These are phyloP conservation scores for Rhagologus leucostigma DNA, from an alignment of 2,113 vertebrate species.

Conservation along the genomic window DNA sequence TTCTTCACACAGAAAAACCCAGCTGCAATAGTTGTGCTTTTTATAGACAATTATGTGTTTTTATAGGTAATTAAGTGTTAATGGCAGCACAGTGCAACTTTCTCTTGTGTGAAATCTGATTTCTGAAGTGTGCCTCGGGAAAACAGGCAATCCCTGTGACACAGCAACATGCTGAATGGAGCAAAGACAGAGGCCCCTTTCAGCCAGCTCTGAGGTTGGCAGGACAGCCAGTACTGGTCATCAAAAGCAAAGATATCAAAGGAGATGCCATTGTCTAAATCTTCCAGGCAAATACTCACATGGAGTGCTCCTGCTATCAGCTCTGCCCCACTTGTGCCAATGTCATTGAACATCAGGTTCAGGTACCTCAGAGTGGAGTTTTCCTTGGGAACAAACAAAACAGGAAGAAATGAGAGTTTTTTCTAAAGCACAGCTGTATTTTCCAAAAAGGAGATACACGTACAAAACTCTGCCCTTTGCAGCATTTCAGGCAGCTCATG, in stretches of 20 bases:
- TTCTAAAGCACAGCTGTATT: background rate
- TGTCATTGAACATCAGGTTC: slow-evolving; percentile 87
- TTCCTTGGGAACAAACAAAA: slow-evolving; percentile 62
- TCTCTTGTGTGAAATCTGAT: slow-evolving; percentile 6
- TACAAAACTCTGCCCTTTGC: background rate
- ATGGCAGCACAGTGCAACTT: background rate
- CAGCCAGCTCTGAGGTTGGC: slow-evolving; percentile 8
- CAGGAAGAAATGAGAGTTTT: background rate
- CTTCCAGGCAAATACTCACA: slow-evolving; percentile 67
- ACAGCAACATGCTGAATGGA: background rate
- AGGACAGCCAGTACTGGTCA: background rate
- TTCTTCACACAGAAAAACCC: background rate
- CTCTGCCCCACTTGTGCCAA: slow-evolving; percentile 79
- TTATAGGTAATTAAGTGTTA: background rate
- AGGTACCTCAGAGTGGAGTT: slow-evolving; percentile 71
- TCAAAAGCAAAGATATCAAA: background rate
- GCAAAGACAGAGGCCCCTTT: slow-evolving; percentile 25
- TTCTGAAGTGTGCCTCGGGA: slow-evolving; percentile 11
- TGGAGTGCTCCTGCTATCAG: slow-evolving; percentile 79
- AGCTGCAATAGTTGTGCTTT: background rate
- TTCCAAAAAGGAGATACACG: background rate
- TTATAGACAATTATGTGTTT: background rate
- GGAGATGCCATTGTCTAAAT: background rate
- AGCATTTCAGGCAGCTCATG: background rate
- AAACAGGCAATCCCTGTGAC: background rate